Evolutionary conservation across 30 jellyfish, hydroid and myxozoan genomes (phyloP), one percentile per base, ranked within the genome.

Genomic region (Cassiopea xamachana): DNA sequence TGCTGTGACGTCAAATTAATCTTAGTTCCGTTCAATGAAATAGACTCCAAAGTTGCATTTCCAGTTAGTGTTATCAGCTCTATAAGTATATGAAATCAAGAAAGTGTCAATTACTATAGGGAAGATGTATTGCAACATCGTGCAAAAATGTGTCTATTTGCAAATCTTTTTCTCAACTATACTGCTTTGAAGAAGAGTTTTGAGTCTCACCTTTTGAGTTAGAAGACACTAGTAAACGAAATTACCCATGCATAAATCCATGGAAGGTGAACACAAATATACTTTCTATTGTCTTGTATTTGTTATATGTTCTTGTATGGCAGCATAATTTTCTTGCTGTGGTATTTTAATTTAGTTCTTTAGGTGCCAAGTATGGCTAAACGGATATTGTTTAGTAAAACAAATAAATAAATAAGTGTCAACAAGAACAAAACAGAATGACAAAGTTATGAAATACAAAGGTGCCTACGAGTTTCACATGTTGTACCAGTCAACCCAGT

Each of bases 401-500:
- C 64, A 2, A 4, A 51, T 51, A 51, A 4, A 51, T 4, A 51
- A 51, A 4, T 51, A 4, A 51, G n/a, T n/a, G n/a, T 8, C 4
- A 6, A 62, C 27, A 62, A 62, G 74, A 62, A 62, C 14, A 62
- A 62, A 2, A 51, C 27, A 62, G 2, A 62, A 62, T 14, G 14
- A 62, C 74, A 8, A 17, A 62, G 74, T 6, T 4, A 62, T 62
- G 43, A 6, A 62, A 5, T 5, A 5, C 13, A n/a, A n/a, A n/a
- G n/a, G 43, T 3, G 61, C 89, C 9, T 49, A 83, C 91, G 12
- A 12, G 39, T 43, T 47, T 67, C 61, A 83, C 91, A 83, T 39
- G 91, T 69, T 83, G 91, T 18, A 43, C 91, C 91, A 39, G 91
- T 69, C 14, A 67, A 60, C 13, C 91, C 91, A n/a, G 10, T 67